Evolutionary conservation across 2,888 invertebrate genomes (phyloP).

Genomic region (Drosophila barbarae): DNA sequence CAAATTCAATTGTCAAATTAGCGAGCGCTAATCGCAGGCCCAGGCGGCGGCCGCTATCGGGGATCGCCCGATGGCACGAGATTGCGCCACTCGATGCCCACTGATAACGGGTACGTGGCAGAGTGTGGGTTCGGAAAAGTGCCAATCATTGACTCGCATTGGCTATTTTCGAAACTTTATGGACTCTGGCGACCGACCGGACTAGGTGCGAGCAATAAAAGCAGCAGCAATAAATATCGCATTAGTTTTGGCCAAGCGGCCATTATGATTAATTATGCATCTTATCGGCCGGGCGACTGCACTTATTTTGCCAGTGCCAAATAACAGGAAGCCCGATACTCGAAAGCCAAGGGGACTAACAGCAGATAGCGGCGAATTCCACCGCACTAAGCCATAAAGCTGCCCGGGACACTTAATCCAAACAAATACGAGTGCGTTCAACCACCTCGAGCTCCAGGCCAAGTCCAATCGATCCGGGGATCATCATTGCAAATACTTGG

Average conservation of each 20-base stretch:
- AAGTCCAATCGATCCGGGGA: conserved; percentile 21
- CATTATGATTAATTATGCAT: conserved; percentile 54
- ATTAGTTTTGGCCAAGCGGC: conserved; percentile 14
- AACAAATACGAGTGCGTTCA: conserved; percentile 47
- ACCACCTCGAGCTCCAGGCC: conserved; percentile 56
- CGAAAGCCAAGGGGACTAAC: conserved; percentile 5
- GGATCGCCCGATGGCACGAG: conserved; percentile 17
- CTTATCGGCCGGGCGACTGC: conserved; percentile 43
- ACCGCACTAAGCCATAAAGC: conserved; percentile 15
- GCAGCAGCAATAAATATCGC: background rate
- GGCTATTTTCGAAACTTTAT: conserved; percentile 29
- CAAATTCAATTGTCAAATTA: conserved; percentile 44
- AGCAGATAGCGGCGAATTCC: conserved; percentile 28
- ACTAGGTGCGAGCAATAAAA: conserved; percentile 39
- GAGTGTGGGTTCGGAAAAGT: conserved; percentile 7
- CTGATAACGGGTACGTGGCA: conserved; percentile 41
- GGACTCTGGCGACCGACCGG: background rate
- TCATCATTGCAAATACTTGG: conserved; percentile 25
- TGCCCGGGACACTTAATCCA: conserved; percentile 14
- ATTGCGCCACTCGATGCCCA: conserved; percentile 25
- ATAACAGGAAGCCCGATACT: conserved; percentile 42
- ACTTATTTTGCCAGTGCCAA: conserved; percentile 32
- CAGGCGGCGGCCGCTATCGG: conserved; percentile 13
- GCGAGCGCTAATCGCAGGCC: conserved; percentile 32
- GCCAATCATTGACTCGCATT: conserved; percentile 25